Conservation (phyloP, 2,113 vertebrate species). For the Copsychus sechellarum region DNA sequence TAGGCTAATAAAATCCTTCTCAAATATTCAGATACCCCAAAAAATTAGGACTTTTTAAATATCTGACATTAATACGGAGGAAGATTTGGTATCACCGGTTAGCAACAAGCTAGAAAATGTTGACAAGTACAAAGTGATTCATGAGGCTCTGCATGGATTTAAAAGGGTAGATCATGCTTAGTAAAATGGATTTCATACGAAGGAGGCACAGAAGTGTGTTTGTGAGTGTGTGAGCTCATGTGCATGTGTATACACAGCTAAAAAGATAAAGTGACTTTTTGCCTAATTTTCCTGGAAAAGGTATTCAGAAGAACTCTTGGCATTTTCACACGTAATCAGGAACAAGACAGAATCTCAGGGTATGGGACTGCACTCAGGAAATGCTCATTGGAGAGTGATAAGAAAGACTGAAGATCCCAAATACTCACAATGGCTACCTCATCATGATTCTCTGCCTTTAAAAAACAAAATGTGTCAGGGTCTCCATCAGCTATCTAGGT, state of each 20-base stretch:
- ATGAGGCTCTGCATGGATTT: background rate
- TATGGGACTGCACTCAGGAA: background rate
- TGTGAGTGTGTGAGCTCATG: rapidly evolving
- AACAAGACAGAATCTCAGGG: background rate
- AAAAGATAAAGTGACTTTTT: background rate
- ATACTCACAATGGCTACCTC: background rate
- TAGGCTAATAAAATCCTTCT: background rate
- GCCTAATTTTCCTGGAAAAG: background rate
- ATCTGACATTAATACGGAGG: background rate
- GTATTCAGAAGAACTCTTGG: background rate
- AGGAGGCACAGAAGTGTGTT: background rate
- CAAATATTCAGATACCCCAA: background rate
- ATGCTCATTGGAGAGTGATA: rapidly evolving
- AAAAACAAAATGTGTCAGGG: background rate
- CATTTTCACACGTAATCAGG: background rate
- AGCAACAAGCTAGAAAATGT: background rate
- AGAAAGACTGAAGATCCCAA: background rate
- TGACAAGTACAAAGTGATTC: background rate
- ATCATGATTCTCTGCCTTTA: background rate
- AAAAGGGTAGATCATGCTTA: background rate
- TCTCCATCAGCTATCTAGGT: background rate
- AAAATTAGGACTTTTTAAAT: background rate
- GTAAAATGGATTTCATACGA: background rate
- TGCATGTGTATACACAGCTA: background rate
- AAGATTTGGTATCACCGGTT: background rate